These are phyloP conservation scores for Diloba caeruleocephala DNA, from an alignment of 2,888 invertebrate species.

Conservation along the genomic window DNA sequence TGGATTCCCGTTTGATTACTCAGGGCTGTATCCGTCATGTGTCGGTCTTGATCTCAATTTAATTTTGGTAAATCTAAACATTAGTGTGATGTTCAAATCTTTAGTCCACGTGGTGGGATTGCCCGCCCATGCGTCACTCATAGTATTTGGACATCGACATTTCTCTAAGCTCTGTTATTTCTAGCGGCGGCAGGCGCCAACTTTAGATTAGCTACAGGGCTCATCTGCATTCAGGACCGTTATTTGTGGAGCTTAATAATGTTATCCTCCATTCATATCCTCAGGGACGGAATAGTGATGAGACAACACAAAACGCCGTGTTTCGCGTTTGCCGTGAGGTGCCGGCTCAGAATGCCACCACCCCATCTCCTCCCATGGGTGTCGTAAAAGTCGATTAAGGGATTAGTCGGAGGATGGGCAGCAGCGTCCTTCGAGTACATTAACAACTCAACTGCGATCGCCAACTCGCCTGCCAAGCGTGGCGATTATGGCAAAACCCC, in stretches of 20 bases:
- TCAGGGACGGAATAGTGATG: slow-evolving; percentile 56
- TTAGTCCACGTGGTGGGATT: slow-evolving; percentile 58
- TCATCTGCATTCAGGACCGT: slow-evolving; percentile 80
- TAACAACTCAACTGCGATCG: too few relatives aligned
- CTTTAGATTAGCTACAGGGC: slow-evolving; percentile 81
- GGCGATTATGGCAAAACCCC: too few relatives aligned
- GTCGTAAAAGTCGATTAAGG: too few relatives aligned
- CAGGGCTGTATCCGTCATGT: background rate
- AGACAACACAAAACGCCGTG: slow-evolving; percentile 35
- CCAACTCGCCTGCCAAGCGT: too few relatives aligned
- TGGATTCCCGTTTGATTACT: slow-evolving; percentile 9
- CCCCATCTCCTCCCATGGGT: too few relatives aligned
- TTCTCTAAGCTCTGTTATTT: slow-evolving; percentile 80
- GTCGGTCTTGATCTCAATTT: slow-evolving; percentile 13
- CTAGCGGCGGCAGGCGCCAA: slow-evolving; percentile 79
- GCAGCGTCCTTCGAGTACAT: too few relatives aligned
- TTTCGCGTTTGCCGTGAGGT: too few relatives aligned
- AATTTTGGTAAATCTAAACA: slow-evolving; percentile 14
- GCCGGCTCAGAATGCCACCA: too few relatives aligned
- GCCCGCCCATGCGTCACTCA: slow-evolving; percentile 70
- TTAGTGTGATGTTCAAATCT: background rate
- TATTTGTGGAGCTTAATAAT: slow-evolving; percentile 79
- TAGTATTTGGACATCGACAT: slow-evolving; percentile 79
- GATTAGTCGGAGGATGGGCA: too few relatives aligned
- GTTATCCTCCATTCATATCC: slow-evolving; percentile 74